These are phyloP conservation scores for Acanthiza pusilla DNA, from an alignment of 2,797 vertebrate species.

Conservation along the genomic window DNA sequence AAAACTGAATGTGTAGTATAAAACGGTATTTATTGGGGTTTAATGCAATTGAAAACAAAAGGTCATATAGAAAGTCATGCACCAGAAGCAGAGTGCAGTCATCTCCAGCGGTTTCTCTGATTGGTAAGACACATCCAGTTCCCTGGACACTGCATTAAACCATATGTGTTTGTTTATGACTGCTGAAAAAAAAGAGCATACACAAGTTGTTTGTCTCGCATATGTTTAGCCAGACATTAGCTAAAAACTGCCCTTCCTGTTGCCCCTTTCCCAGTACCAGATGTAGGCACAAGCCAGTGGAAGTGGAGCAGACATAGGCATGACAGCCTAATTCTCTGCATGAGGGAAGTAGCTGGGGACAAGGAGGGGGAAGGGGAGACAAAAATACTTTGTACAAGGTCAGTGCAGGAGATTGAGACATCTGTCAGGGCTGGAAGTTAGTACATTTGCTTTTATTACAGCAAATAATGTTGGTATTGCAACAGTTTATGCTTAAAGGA, in stretches of 20 bases:
- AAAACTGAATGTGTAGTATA: neutral
- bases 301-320: constrained; percentile 58
- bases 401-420: constrained; percentile 52
- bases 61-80: neutral
- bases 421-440: constrained; percentile 46
- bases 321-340: constrained; percentile 48
- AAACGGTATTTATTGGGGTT: neutral
- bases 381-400: constrained; percentile 35
- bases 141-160: neutral
- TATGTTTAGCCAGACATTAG: constrained; percentile 23
- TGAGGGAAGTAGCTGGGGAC: neutral
- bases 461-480: constrained; percentile 29
- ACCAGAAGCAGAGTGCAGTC: neutral
- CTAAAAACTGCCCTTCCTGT: constrained; percentile 56
- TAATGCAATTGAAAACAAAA: neutral
- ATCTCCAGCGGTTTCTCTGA: neutral
- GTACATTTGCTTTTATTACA: constrained; percentile 34
- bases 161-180: constrained; percentile 25
- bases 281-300: constrained; percentile 29
- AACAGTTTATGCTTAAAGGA: constrained; percentile 52
- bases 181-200: neutral
- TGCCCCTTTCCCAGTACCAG: constrained; percentile 43
- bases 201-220: constrained; percentile 15
- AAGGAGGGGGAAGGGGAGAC: neutral
- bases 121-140: neutral